Evolutionary conservation across 2,797 vertebrate genomes (phyloP).

Genomic region (Enteromius argenteus): DNA sequence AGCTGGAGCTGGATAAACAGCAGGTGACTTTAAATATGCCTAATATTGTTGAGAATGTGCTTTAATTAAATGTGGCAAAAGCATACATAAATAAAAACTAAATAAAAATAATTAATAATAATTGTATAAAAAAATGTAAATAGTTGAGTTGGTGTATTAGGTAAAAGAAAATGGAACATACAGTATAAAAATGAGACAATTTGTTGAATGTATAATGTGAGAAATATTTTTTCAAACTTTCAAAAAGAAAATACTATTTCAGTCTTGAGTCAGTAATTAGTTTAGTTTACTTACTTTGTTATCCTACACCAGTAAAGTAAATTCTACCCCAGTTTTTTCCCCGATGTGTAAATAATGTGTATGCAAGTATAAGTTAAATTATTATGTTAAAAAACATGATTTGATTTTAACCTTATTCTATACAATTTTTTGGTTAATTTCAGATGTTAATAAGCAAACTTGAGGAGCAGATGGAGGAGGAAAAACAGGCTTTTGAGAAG

Average conservation of each 20-base stretch:
- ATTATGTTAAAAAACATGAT: not conserved
- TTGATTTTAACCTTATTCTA: not conserved
- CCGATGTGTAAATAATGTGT: not conserved
- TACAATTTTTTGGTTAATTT: not conserved
- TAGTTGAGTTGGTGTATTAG: not conserved
- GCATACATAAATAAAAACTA: not conserved
- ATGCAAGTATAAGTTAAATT: not conserved
- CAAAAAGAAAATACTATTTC: not conserved
- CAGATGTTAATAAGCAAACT: conserved; percentile 84
- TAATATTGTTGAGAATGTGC: not conserved
- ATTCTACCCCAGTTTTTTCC: not conserved
- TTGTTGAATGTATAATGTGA: not conserved
- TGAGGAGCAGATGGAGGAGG: conserved; percentile 80
- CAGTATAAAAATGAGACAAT: not conserved
- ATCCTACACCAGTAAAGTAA: not conserved
- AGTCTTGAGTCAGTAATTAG: not conserved
- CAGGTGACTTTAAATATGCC: conserved; percentile 74
- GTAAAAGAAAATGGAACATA: not conserved
- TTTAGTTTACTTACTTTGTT: not conserved
- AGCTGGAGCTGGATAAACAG: conserved; percentile 78
- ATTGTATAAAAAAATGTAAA: not conserved
- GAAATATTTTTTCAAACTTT: not conserved
- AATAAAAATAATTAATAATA: not conserved
- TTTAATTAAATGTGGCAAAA: conserved; percentile 17
- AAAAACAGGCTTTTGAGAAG: conserved; percentile 76